These are phyloP conservation scores for Actinernus sp. DNA, from an alignment of 92 coral and sea anemone genomes.

Conservation along the genomic window DNA sequence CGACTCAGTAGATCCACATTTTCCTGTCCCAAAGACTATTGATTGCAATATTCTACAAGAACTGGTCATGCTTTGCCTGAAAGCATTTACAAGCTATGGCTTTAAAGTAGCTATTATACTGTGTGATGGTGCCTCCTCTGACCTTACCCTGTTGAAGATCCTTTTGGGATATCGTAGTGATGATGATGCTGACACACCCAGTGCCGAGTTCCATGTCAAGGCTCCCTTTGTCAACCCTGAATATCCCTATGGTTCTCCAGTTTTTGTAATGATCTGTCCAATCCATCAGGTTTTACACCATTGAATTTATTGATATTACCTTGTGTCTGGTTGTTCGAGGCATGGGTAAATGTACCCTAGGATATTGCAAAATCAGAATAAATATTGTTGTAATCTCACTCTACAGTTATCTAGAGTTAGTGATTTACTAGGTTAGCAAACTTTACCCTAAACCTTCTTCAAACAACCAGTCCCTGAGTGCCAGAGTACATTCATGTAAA, in stretches of 20 bases:
- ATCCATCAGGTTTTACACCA: constrained; percentile 4
- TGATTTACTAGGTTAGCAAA: too few relatives aligned
- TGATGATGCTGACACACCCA: not conserved
- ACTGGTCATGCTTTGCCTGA: constrained; percentile 9
- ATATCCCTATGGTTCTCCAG: not conserved
- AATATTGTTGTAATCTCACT: too few relatives aligned
- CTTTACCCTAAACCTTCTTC: too few relatives aligned
- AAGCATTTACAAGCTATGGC: constrained; percentile 15
- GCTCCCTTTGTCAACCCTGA: not conserved
- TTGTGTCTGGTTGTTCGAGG: too few relatives aligned
- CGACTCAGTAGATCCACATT: constrained; percentile 11
- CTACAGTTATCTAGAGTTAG: too few relatives aligned
- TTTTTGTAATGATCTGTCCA: not conserved
- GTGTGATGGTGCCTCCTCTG: too few relatives aligned
- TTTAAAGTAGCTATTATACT: constrained; percentile 15
- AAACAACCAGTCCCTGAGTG: too few relatives aligned
- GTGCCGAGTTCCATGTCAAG: not conserved
- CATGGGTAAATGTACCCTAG: too few relatives aligned
- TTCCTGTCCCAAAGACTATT: constrained; percentile 5
- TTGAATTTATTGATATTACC: too few relatives aligned
- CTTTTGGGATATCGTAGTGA: not conserved
- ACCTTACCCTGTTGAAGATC: not conserved
- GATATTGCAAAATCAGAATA: too few relatives aligned
- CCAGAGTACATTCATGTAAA: too few relatives aligned
- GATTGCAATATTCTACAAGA: constrained; percentile 8